Conservation (phyloP, 2,113 vertebrate species). For the Lampris megalopsis region DNA sequence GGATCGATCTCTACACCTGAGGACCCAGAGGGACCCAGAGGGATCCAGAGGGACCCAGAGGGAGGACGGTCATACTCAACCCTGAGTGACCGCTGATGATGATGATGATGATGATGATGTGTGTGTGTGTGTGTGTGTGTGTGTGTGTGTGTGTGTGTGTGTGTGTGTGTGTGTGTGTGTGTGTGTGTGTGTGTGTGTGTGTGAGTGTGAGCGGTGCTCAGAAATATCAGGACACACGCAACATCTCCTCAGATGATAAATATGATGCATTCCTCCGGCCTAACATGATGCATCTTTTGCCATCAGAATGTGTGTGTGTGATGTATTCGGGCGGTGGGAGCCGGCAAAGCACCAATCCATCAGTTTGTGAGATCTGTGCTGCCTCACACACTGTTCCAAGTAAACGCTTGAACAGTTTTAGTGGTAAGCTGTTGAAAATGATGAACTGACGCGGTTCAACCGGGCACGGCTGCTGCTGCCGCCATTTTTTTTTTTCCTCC, state of each 20-base stretch:
- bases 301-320: slow-evolving; percentile 31
- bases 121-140: slow-evolving; percentile 5
- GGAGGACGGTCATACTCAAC: no score
- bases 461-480: background rate
- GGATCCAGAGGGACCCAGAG: no score
- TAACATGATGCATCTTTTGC: slow-evolving; percentile 26
- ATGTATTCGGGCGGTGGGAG: slow-evolving; percentile 46
- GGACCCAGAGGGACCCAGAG: no score
- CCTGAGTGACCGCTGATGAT: no score
- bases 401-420: slow-evolving; percentile 16
- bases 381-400: slow-evolving; percentile 38
- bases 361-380: slow-evolving; percentile 39
- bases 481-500: background rate
- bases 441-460: slow-evolving; percentile 25
- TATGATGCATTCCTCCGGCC: slow-evolving; percentile 25
- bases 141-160: background rate
- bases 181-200: slow-evolving; percentile 25
- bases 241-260: slow-evolving; percentile 7
- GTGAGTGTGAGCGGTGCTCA: background rate
- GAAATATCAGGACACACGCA: slow-evolving; percentile 17
- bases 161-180: slow-evolving; percentile 6
- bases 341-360: slow-evolving; percentile 50
- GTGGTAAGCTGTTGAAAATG: slow-evolving; percentile 25
- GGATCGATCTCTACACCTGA: no score
- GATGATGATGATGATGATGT: background rate